Conservation (phyloP, 2,888 invertebrate species). For the Thymelicus acteon region DNA sequence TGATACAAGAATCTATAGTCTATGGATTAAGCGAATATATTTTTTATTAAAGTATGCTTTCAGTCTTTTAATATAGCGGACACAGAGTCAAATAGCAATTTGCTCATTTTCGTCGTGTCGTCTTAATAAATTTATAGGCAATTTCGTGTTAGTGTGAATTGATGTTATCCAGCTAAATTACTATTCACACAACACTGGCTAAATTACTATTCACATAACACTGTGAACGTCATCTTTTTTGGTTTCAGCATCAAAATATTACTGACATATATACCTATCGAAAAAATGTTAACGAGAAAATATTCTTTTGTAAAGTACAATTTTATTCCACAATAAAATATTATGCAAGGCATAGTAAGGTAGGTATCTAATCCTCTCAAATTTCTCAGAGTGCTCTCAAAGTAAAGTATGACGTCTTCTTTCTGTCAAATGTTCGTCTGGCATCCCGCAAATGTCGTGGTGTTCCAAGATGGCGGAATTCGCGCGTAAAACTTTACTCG, state of each 20-base stretch:
- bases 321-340: no score
- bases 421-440: slow-evolving; percentile 66
- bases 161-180: slow-evolving; percentile 44
- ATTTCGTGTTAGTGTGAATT: slow-evolving; percentile 54
- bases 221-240: no score
- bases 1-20: no score
- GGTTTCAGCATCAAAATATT: no score
- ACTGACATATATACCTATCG: no score
- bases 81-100: slow-evolving; percentile 63
- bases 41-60: slow-evolving; percentile 54
- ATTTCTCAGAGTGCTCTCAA: slow-evolving; percentile 21
- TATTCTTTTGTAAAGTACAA: no score
- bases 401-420: slow-evolving; percentile 59
- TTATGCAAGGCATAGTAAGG: no score
- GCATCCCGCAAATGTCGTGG: slow-evolving; percentile 77
- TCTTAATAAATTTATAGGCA: slow-evolving; percentile 73
- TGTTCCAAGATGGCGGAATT: slow-evolving; percentile 60
- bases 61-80: slow-evolving; percentile 72
- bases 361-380: slow-evolving; percentile 6
- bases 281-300: no score
- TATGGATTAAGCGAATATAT: slow-evolving; percentile 20
- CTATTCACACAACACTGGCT: no score
- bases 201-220: no score
- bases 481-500: slow-evolving; percentile 63
- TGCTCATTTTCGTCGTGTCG: slow-evolving; percentile 57